Evolutionary conservation across 2,113 vertebrate species (phyloP).

Genomic region (Scopus umbretta): DNA sequence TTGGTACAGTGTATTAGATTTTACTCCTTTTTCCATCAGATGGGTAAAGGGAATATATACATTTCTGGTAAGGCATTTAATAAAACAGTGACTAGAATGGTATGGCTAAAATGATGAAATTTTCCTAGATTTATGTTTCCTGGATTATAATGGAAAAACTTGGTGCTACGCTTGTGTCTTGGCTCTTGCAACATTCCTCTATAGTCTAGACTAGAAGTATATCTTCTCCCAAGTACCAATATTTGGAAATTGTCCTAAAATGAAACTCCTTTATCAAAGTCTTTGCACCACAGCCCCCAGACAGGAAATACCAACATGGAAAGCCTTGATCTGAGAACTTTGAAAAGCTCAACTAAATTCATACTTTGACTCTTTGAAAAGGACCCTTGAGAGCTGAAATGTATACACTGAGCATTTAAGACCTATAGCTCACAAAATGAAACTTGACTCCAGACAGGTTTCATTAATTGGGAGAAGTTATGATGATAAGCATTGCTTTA

Average conservation of each 20-base stretch:
- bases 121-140: conserved; percentile 28
- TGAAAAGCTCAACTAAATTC: conserved; percentile 36
- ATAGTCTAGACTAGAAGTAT: conserved; percentile 7
- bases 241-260: conserved; percentile 42
- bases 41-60: background rate
- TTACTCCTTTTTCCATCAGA: background rate
- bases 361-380: conserved; percentile 35
- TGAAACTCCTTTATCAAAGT: conserved; percentile 52
- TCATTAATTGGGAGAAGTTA: conserved; percentile 59
- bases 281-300: background rate
- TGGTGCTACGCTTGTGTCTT: background rate
- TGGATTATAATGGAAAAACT: background rate
- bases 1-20: background rate
- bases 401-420: background rate
- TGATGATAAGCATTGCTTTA: conserved; percentile 63
- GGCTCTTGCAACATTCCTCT: background rate
- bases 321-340: conserved; percentile 52
- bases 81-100: background rate
- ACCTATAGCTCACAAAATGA: conserved; percentile 39
- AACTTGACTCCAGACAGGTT: conserved; percentile 61
- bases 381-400: conserved; percentile 43
- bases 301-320: conserved; percentile 47
- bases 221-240: conserved; percentile 12
- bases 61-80: conserved; percentile 8
- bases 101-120: conserved; percentile 1